Percentiles rank a stretch among this genome's conserved stretches.
phyloP scores from a whole-genome alignment of 1,140 invertebrate genomes.

The Belonocnema kinseyi region DNA sequence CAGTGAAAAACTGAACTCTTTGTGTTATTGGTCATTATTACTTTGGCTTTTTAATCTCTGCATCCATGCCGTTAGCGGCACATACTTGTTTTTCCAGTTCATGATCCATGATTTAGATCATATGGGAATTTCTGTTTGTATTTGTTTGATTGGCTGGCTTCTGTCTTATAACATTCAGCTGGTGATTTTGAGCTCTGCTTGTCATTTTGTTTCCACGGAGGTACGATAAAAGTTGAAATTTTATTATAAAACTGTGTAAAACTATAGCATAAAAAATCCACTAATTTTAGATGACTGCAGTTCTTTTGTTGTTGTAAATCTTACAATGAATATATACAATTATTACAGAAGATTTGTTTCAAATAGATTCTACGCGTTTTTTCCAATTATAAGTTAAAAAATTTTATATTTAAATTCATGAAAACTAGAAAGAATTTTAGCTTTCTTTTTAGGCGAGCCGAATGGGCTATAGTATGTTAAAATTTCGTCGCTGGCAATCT shows the following conservation, averaged over 20 bases:
- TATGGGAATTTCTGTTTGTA: background rate
- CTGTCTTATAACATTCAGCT: constrained; percentile 57
- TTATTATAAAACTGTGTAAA: too few relatives aligned
- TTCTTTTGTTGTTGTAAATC: too few relatives aligned
- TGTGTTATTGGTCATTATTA: constrained; percentile 61
- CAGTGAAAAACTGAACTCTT: constrained; percentile 54
- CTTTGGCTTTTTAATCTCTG: constrained; percentile 64
- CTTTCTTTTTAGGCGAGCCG: constrained; percentile 61
- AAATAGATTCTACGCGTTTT: background rate
- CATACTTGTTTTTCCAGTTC: constrained; percentile 57
- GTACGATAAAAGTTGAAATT: constrained; percentile 41
- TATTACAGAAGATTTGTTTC: too few relatives aligned
- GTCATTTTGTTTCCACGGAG: constrained; percentile 61
- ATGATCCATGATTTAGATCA: constrained; percentile 26
- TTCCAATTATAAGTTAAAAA: too few relatives aligned
- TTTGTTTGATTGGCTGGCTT: constrained; percentile 51
- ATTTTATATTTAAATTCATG: too few relatives aligned
- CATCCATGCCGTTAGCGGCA: constrained; percentile 58
- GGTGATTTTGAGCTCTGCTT: constrained; percentile 56
- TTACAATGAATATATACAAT: too few relatives aligned
- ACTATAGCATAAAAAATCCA: too few relatives aligned
- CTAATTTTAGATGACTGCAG: too few relatives aligned
- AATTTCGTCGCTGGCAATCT: constrained; percentile 48
- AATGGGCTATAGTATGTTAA: constrained; percentile 57
- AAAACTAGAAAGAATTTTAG: too few relatives aligned